phyloP scores from a whole-genome alignment of 2,888 invertebrate species.

The Nemotelus pantherinus region DNA sequence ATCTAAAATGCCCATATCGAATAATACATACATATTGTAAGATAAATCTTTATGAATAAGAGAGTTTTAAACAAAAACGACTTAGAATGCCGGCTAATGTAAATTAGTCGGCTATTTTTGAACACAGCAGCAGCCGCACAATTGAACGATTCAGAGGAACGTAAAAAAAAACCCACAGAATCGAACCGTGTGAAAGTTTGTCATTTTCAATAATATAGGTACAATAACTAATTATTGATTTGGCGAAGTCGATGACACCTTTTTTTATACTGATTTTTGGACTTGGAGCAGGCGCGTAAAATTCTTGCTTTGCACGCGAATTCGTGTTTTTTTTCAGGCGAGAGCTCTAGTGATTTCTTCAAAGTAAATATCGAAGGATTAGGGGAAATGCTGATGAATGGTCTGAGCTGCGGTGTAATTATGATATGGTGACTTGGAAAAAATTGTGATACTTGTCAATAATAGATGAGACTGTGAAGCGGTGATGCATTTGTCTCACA shows the following conservation, averaged over 20 bases:
- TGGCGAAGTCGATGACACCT: conserved; percentile 35
- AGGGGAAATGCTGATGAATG: no score
- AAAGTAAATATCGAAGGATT: no score
- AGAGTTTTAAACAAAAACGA: neutral
- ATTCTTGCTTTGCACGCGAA: conserved; percentile 21
- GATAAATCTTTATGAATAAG: neutral
- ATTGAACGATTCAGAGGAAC: no score
- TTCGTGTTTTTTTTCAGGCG: neutral
- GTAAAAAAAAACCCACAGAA: no score
- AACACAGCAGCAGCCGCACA: no score
- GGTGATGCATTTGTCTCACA: no score
- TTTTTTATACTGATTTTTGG: neutral
- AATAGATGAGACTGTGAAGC: no score
- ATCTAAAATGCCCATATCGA: neutral
- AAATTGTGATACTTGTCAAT: no score
- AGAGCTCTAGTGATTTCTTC: neutral
- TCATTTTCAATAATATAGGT: conserved; percentile 14
- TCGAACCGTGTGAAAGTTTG: conserved; percentile 26
- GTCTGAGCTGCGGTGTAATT: no score
- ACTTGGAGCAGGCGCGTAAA: conserved; percentile 17
- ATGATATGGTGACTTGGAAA: neutral
- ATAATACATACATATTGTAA: neutral
- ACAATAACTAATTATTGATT: conserved; percentile 22
- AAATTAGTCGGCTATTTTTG: neutral
- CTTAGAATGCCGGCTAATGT: conserved; percentile 16